phyloP scores from a whole-genome alignment of 2,797 vertebrate genomes.

The Phylloscopus collybita region DNA sequence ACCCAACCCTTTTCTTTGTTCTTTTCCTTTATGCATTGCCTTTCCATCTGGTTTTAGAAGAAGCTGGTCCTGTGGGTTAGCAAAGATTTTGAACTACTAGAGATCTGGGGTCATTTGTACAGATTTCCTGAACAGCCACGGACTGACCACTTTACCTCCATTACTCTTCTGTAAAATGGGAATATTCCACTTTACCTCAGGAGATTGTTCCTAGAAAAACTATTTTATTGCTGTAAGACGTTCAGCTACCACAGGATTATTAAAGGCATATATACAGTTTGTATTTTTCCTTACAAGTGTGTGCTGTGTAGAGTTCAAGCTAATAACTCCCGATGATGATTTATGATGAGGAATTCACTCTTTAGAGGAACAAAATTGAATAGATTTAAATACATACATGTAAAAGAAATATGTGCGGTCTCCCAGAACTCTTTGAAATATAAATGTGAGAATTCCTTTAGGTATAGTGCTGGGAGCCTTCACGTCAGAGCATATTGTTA shows the following conservation, averaged over 20 bases:
- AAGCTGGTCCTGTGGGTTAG: neutral
- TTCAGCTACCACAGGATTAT: neutral
- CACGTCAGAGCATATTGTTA: neutral
- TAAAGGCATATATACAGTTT: neutral
- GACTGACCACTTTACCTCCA: neutral
- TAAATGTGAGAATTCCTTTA: conserved; percentile 51
- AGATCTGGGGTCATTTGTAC: neutral
- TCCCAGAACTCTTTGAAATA: conserved; percentile 37
- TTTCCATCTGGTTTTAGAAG: conserved; percentile 27
- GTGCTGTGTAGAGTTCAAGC: neutral
- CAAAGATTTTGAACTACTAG: neutral
- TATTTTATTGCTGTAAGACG: neutral
- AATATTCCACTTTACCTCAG: neutral
- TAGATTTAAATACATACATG: conserved; percentile 46
- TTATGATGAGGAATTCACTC: conserved; percentile 6
- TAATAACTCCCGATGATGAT: neutral
- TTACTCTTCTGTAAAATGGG: neutral
- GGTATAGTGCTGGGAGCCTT: conserved; percentile 12
- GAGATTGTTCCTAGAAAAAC: neutral
- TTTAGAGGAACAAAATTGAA: conserved; percentile 37
- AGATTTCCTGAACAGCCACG: neutral
- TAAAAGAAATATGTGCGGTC: neutral
- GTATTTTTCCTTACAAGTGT: neutral
- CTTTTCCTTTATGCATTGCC: conserved; percentile 19
- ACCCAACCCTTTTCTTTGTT: conserved; percentile 12